These are phyloP conservation scores for Erinaceus europaeus DNA, from an alignment of 2,113 vertebrate species.

Conservation along the genomic window DNA sequence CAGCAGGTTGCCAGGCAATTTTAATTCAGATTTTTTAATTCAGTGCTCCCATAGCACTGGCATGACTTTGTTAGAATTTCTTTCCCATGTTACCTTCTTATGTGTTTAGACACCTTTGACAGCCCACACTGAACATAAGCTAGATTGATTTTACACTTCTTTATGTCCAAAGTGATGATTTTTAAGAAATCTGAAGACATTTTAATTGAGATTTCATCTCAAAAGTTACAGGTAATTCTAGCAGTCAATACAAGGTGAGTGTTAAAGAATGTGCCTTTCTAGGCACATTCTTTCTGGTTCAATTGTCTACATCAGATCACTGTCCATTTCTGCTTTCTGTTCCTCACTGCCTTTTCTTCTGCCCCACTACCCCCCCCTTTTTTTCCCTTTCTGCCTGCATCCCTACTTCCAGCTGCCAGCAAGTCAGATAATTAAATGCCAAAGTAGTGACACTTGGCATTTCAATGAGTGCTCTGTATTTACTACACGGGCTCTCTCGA, in stretches of 20 bases:
- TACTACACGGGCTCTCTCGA: slow-evolving; percentile 37
- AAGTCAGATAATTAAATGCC: slow-evolving; percentile 83
- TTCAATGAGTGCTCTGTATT: slow-evolving; percentile 74
- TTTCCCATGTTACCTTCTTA: neutral
- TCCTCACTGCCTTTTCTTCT: slow-evolving; percentile 18
- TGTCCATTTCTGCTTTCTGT: slow-evolving; percentile 62
- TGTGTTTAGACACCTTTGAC: neutral
- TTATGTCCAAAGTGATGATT: neutral
- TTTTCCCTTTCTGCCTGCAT: slow-evolving; percentile 64
- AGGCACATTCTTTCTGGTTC: neutral
- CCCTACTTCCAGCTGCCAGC: slow-evolving; percentile 68
- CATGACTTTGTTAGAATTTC: neutral
- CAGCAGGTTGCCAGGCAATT: neutral
- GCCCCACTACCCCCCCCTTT: too few species aligned
- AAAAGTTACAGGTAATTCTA: neutral
- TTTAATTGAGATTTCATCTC: slow-evolving; percentile 34
- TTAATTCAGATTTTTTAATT: neutral
- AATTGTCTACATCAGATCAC: slow-evolving; percentile 57
- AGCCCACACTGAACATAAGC: neutral
- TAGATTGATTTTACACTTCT: neutral
- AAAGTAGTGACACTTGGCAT: slow-evolving; percentile 79
- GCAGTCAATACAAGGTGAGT: neutral
- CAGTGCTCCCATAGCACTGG: neutral
- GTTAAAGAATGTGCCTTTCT: neutral
- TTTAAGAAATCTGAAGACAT: neutral